Base-by-base conservation (phyloP, 2,113 vertebrate species). In the Clarias gariepinus region DNA sequence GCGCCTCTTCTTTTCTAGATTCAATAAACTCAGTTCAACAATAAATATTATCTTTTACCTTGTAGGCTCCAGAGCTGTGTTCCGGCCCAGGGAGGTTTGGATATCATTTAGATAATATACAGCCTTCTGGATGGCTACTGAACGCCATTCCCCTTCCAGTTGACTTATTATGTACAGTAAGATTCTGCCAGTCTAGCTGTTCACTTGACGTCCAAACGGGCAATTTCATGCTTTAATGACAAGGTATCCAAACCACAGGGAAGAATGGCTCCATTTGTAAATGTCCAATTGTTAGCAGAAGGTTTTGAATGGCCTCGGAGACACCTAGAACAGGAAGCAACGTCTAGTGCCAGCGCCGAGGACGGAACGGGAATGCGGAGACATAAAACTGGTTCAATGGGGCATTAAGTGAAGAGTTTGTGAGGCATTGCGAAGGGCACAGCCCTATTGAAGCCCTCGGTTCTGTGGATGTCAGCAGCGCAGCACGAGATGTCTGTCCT, bases 181-280 rank as follows among this genome's bases (percentile, higher is more conserved):
- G 30, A 69, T 78, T 82, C 66, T 87, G 86, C 86, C 84, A 85
- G 79, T 85, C 77, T 47, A 64, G 84, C 82, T 30, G 47, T 61
- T 83, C 83, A 58, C 82, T 81, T 84, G 74, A 86, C 66, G 61
- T 86, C 76, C 86, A 83, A 83, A 79, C n/a, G 57, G 77, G 86
- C 84, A 83, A 81, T 84, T 89, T 89, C 88, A 89, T 68, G 81
- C 86, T 69, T 83, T 90, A 89, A 86, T 87, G 88, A 89, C 81
- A 87, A 87, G 87, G 86, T 84, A 87, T 87, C 89, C 81, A 87
- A 89, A 90, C 84, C 81, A 69, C 81, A 83, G 86, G 47, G 81
- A 86, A 86, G 77, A 87, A 87, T 86, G 86, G 61, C 89, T 89
- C 86, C 78, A 79, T 86, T 87, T 87, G 74, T 87, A 89, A 90